Base-by-base conservation (phyloP, 2,888 invertebrate genomes). In the Gastracanthus pulcherrimus region DNA sequence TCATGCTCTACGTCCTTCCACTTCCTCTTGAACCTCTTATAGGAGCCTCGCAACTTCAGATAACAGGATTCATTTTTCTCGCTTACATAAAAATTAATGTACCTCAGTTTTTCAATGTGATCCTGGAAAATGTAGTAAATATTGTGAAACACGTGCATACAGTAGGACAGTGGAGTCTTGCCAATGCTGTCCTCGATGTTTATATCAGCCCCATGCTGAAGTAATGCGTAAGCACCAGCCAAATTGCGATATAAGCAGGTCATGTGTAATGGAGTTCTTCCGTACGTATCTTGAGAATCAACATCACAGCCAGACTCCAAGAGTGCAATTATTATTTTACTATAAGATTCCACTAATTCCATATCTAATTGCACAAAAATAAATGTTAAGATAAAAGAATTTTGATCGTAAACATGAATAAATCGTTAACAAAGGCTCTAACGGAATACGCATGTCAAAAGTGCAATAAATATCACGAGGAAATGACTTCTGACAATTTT, bases 121-220 rank as follows among this genome's bases (percentile, higher is more conserved):
- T 64, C 55, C 23, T 51, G 34, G 29, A 75, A 66, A 6, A 60
- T 60, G 45, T 72, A 60, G 16, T 72, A 60, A 11, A 45, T 60
- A n/a, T 60, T 72, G 60, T 60, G 60, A 9, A 71, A 71, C 11
- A 58, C 71, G 13, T 38, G 58, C 31, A 41, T 45, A 16, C 48
- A 48, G 13, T 64, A 64, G n/a, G n/a, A 48, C 19, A 67, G 26
- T 26, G 76, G 66, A 45, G 74, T 74, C 26, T 74, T 62, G 2
- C 62, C 74, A 31, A 19, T 19, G 5, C 11, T 34, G 7, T 74
- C 62, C 34, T 74, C 74, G 13, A 74, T 45, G 19, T 74, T 74
- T 26, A 76, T 76, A n/a, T 76, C 76, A 2, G 76, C 76, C 0
- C 76, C 76, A 16, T 76, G 23, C 23, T 76, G 34, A 19, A 70